These are phyloP conservation scores for Trichonephila inaurata DNA, from an alignment of 1,140 invertebrate species.

Conservation along the genomic window DNA sequence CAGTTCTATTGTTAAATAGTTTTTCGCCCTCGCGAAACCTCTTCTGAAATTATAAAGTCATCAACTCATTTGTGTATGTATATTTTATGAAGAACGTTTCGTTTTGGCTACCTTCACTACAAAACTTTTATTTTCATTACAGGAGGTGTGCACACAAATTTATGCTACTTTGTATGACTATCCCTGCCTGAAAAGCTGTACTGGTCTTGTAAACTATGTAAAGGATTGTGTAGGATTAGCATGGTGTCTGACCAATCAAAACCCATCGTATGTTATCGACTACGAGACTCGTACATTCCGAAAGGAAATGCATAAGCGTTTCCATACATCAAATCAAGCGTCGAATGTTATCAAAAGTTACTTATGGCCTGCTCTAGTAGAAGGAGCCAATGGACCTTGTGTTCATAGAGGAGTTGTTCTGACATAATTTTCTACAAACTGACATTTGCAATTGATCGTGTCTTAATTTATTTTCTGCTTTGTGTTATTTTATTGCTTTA, in stretches of 20 bases:
- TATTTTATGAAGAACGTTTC: no score
- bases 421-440: constrained; percentile 81
- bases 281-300: constrained; percentile 84
- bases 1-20: no score
- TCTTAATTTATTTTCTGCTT: neutral
- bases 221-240: constrained; percentile 85
- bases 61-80: no score
- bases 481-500: neutral
- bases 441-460: neutral
- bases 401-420: constrained; percentile 88
- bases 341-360: constrained; percentile 85
- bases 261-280: constrained; percentile 79
- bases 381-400: constrained; percentile 85
- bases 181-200: constrained; percentile 86
- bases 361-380: constrained; percentile 87
- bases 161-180: constrained; percentile 89
- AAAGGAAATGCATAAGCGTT: constrained; percentile 85
- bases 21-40: no score
- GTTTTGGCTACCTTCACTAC: no score
- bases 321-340: constrained; percentile 85
- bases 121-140: constrained; percentile 63
- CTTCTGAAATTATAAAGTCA: no score
- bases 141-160: constrained; percentile 86
- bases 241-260: constrained; percentile 85
- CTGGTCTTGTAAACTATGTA: constrained; percentile 85